phyloP scores from a whole-genome alignment of 2,113 vertebrate species.

The Ptilorrhoa leucosticta region DNA sequence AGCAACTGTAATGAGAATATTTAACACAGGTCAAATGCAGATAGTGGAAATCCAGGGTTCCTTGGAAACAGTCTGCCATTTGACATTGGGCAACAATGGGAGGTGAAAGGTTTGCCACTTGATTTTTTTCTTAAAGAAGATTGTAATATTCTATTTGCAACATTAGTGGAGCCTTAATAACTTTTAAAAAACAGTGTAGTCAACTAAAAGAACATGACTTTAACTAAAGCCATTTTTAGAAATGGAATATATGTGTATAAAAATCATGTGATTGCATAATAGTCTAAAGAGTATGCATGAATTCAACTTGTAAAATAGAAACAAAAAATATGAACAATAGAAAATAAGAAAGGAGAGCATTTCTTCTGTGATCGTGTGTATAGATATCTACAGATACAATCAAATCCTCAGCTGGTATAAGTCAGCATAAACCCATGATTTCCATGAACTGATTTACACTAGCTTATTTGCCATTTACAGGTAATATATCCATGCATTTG shows the following conservation, averaged over 20 bases:
- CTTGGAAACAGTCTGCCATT: conserved; percentile 50
- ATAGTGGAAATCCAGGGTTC: conserved; percentile 59
- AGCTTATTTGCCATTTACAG: conserved; percentile 35
- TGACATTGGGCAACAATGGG: neutral
- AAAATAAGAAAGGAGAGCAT: neutral
- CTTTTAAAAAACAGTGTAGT: neutral
- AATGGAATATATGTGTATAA: neutral
- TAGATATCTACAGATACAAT: neutral
- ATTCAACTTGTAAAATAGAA: neutral
- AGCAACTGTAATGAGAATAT: conserved; percentile 76
- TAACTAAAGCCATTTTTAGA: neutral
- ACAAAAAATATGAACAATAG: neutral
- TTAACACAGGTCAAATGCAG: conserved; percentile 76
- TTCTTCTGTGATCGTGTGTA: neutral
- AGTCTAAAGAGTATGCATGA: neutral
- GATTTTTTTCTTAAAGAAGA: neutral
- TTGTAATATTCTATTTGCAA: conserved; percentile 34
- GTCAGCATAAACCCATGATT: neutral
- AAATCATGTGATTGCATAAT: neutral
- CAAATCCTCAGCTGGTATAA: neutral
- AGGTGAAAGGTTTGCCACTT: conserved; percentile 21
- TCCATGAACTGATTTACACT: neutral
- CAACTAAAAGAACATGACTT: neutral
- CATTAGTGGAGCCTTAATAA: neutral
- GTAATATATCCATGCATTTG: neutral